phyloP scores from a whole-genome alignment of 1,140 invertebrate genomes.

The Drosophila sucinea region DNA sequence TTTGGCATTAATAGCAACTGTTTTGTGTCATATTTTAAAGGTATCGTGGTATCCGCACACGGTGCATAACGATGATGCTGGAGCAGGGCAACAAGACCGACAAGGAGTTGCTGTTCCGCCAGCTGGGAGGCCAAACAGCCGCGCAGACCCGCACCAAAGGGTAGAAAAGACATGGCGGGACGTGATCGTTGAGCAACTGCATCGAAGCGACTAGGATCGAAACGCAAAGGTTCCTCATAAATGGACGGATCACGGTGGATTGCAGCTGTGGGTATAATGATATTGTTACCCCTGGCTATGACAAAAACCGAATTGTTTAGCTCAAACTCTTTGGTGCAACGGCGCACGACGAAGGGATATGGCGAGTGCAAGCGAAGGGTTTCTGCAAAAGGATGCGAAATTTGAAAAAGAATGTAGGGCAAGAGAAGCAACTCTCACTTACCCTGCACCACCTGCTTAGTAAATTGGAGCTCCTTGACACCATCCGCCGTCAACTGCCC shows the following conservation, averaged over 20 bases:
- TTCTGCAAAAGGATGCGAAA: constrained; percentile 66
- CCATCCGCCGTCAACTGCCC: constrained; percentile 81
- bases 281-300: constrained; percentile 83
- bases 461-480: constrained; percentile 84
- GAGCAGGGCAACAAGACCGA: constrained; percentile 84
- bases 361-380: constrained; percentile 86
- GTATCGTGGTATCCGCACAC: constrained; percentile 69
- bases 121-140: constrained; percentile 85
- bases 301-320: constrained; percentile 83
- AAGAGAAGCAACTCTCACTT: background rate
- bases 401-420: background rate
- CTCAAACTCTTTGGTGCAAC: constrained; percentile 84
- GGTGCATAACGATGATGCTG: constrained; percentile 73
- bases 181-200: constrained; percentile 83
- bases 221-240: constrained; percentile 87
- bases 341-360: constrained; percentile 84
- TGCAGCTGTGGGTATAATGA: constrained; percentile 85
- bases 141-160: constrained; percentile 85
- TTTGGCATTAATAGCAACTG: constrained; percentile 82
- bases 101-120: constrained; percentile 86
- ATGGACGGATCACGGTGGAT: constrained; percentile 87
- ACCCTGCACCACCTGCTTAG: constrained; percentile 86
- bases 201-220: constrained; percentile 88
- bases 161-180: constrained; percentile 84
- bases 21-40: constrained; percentile 83